Evolutionary conservation across 2,888 invertebrate species (phyloP).

Genomic region (Lepidocyrtinus sp.): DNA sequence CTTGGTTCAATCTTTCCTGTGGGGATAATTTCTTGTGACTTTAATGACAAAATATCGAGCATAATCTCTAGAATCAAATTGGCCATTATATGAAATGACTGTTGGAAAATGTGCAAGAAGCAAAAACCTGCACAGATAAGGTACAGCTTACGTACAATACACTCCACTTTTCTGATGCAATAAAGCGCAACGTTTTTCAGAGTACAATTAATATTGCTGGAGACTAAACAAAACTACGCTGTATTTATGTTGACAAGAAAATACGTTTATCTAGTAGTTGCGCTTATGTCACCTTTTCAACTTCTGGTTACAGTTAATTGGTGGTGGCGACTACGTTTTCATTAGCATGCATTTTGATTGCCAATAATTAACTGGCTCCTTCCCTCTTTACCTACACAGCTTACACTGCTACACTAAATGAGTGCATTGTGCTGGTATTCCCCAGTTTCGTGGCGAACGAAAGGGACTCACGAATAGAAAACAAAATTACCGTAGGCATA

Average conservation of each 20-base stretch:
- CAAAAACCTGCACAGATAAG: constrained; percentile 21
- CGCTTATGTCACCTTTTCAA: constrained; percentile 10
- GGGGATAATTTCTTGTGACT: constrained; percentile 66
- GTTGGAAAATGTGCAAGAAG: constrained; percentile 29
- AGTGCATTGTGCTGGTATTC: too few species aligned
- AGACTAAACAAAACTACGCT: not conserved
- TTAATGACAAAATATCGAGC: constrained; percentile 66
- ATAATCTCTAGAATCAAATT: constrained; percentile 64
- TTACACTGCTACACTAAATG: too few species aligned
- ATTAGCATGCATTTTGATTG: constrained; percentile 5
- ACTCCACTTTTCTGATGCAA: not conserved
- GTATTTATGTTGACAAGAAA: constrained; percentile 7
- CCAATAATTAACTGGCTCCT: too few species aligned
- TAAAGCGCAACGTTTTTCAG: not conserved
- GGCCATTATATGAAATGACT: constrained; percentile 62
- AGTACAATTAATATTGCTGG: not conserved
- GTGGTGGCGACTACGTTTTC: not conserved
- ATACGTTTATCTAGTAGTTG: not conserved
- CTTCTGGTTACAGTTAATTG: constrained; percentile 1
- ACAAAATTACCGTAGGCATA: too few species aligned
- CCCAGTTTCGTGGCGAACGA: too few species aligned
- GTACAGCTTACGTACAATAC: not conserved
- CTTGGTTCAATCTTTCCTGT: constrained; percentile 62
- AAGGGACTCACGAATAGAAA: too few species aligned
- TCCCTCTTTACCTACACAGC: too few species aligned